Conservation (phyloP, 1,140 invertebrate genomes). For the Drosophila lacertosa region DNA sequence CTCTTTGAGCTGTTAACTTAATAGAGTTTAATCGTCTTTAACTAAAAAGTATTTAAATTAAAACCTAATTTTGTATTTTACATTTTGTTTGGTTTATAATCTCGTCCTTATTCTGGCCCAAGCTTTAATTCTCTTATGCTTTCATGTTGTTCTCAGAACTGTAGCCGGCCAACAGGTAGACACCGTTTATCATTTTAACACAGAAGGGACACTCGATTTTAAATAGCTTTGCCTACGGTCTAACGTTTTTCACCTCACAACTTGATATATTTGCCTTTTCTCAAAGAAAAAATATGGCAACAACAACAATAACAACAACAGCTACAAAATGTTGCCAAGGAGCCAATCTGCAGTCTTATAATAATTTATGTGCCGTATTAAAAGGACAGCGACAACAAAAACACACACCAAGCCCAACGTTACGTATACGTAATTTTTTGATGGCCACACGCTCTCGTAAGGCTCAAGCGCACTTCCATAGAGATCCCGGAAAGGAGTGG, state of each 20-base stretch:
- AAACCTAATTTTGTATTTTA: background rate
- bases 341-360: slow-evolving; percentile 78
- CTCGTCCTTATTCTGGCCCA: background rate
- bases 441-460: slow-evolving; percentile 56
- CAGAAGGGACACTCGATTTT: slow-evolving; percentile 13
- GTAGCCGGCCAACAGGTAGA: slow-evolving; percentile 23
- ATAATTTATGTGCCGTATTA: slow-evolving; percentile 82
- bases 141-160: slow-evolving; percentile 3
- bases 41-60: no score
- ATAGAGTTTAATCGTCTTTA: no score
- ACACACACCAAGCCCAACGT: slow-evolving; percentile 39
- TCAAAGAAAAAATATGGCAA: slow-evolving; percentile 1
- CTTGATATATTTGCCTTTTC: slow-evolving; percentile 62
- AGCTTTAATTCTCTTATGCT: slow-evolving; percentile 6
- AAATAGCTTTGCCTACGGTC: slow-evolving; percentile 40
- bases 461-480: slow-evolving; percentile 29
- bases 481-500: background rate
- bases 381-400: slow-evolving; percentile 75
- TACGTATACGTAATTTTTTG: slow-evolving; percentile 82
- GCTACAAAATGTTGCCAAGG: slow-evolving; percentile 74
- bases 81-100: background rate
- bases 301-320: slow-evolving; percentile 6
- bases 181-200: slow-evolving; percentile 29
- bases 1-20: no score
- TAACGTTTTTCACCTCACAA: slow-evolving; percentile 64